Conservation (phyloP, 1,140 invertebrate genomes). For the Potamilus streckersoni region DNA sequence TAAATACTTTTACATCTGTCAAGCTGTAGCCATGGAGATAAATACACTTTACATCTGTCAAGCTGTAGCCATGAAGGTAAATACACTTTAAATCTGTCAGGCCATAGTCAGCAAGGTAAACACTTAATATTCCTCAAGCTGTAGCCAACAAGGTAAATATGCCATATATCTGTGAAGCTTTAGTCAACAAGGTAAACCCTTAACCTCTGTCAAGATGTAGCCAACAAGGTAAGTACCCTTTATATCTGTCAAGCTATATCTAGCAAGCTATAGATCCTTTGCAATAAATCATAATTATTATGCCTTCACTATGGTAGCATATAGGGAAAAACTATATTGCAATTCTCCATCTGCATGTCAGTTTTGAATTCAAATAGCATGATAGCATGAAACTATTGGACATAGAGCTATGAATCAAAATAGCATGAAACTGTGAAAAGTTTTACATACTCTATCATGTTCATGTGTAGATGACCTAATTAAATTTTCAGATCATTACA, state of each 20-base stretch:
- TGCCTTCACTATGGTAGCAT: neutral
- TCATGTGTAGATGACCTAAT: neutral
- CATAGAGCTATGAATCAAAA: neutral
- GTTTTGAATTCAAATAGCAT: neutral
- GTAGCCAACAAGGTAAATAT: neutral
- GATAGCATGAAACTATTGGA: too few species aligned
- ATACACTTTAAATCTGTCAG: too few species aligned
- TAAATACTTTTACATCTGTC: too few species aligned
- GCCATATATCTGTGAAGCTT: conserved; percentile 40
- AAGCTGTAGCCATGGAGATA: too few species aligned
- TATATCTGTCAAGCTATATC: neutral
- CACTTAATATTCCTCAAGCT: too few species aligned
- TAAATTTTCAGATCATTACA: too few species aligned
- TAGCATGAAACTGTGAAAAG: too few species aligned
- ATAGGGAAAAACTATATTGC: neutral
- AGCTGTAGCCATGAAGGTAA: too few species aligned
- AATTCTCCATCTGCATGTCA: neutral
- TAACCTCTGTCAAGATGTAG: conserved; percentile 46
- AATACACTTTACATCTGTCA: too few species aligned
- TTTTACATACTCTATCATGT: too few species aligned
- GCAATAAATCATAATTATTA: conserved; percentile 4
- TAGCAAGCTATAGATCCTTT: neutral
- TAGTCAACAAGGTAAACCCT: conserved; percentile 55
- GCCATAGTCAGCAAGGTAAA: too few species aligned
- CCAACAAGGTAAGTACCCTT: conserved; percentile 50